These are phyloP conservation scores for Mormyrus lacerda DNA, from an alignment of 2,113 vertebrate species.

Conservation along the genomic window DNA sequence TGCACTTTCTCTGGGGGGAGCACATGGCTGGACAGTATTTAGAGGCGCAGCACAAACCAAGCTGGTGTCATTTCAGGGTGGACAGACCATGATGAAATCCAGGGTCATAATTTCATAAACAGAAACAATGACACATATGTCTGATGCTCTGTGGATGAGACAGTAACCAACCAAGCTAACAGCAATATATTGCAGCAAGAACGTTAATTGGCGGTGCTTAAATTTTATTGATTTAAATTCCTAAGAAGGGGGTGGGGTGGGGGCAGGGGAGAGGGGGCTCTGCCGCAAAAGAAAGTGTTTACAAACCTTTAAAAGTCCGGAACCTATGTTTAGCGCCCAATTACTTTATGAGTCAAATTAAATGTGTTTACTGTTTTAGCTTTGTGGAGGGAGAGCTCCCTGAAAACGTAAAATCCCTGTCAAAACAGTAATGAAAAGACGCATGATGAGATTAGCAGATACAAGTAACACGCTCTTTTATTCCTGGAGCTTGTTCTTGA, in stretches of 20 bases:
- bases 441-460: neutral
- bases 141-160: slow-evolving; percentile 27
- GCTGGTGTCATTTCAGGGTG: neutral
- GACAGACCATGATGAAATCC: slow-evolving; percentile 23
- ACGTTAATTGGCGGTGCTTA: slow-evolving; percentile 36
- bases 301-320: slow-evolving; percentile 36
- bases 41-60: neutral
- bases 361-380: slow-evolving; percentile 19
- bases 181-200: slow-evolving; percentile 24
- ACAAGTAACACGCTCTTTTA: neutral
- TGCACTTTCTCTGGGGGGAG: neutral
- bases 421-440: neutral
- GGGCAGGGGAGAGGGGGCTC: slow-evolving; percentile 4
- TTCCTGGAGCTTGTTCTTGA: neutral
- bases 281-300: slow-evolving; percentile 39
- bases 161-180: slow-evolving; percentile 28
- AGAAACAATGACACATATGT: slow-evolving; percentile 37
- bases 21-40: neutral
- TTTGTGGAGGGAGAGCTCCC: neutral
- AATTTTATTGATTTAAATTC: slow-evolving; percentile 45
- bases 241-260: neutral
- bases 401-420: neutral
- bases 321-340: slow-evolving; percentile 23
- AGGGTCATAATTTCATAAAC: slow-evolving; percentile 34
- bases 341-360: slow-evolving; percentile 26